Evolutionary conservation across 2,113 vertebrate species (phyloP).

Genomic region (Pungitius pungitius): DNA sequence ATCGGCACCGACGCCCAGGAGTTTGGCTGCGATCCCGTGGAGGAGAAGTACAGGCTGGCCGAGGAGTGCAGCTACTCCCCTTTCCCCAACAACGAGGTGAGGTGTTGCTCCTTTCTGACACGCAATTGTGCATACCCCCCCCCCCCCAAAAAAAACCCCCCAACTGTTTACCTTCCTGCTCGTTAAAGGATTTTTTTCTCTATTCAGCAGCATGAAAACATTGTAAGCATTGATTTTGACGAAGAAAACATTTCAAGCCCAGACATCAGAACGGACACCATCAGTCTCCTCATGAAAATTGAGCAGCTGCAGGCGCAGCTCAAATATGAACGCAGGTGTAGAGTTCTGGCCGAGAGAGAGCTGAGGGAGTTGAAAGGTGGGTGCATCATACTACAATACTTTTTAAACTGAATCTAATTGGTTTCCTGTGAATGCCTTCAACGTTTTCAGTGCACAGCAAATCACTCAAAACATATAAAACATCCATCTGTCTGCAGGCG

Average conservation of each 20-base stretch:
- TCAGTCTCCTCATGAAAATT: conserved; percentile 81
- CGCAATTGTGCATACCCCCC: neutral
- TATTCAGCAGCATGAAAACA: conserved; percentile 53
- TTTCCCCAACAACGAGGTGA: conserved; percentile 63
- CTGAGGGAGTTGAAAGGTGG: conserved; percentile 77
- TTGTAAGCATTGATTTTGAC: conserved; percentile 68
- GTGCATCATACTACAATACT: too few species aligned
- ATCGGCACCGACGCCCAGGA: conserved; percentile 53
- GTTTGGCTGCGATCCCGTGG: conserved; percentile 56
- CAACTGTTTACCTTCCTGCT: neutral
- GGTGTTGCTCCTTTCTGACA: too few species aligned
- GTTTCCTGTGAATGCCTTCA: neutral
- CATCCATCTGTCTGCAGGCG: neutral
- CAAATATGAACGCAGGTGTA: conserved; percentile 78
- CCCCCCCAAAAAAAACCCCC: neutral
- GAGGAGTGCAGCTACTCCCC: conserved; percentile 64
- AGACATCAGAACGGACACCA: conserved; percentile 77
- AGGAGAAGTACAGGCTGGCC: conserved; percentile 61
- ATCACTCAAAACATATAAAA: neutral
- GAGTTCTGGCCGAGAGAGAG: conserved; percentile 76
- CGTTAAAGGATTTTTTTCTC: neutral
- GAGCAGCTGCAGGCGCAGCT: conserved; percentile 78
- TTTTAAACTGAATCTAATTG: too few species aligned
- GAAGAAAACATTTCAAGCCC: conserved; percentile 64
- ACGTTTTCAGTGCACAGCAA: neutral